Conservation (phyloP, 2,797 vertebrate species). For the Huso huso region DNA sequence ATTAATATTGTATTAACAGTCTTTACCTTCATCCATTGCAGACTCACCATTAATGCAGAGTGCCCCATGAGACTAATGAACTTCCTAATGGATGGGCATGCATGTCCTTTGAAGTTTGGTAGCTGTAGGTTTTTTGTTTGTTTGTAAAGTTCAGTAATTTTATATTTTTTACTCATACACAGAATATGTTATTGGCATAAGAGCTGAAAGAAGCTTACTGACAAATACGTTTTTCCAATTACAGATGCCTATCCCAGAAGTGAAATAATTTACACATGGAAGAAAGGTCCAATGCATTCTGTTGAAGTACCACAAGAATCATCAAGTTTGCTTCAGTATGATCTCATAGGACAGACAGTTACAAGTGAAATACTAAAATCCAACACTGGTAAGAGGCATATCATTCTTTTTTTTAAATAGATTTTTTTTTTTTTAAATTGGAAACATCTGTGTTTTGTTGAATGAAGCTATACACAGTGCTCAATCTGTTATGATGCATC, state of each 20-base stretch:
- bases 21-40: slow-evolving; percentile 28
- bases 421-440: too few relatives aligned
- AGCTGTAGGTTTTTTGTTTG: slow-evolving; percentile 58
- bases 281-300: slow-evolving; percentile 65
- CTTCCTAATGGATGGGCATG: slow-evolving; percentile 75
- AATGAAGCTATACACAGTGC: too few relatives aligned
- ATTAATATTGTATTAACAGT: too few relatives aligned
- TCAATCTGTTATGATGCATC: too few relatives aligned
- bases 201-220: not conserved
- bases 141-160: not conserved
- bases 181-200: not conserved
- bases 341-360: slow-evolving; percentile 70
- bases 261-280: slow-evolving; percentile 75
- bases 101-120: slow-evolving; percentile 73
- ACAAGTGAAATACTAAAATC: slow-evolving; percentile 68
- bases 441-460: too few relatives aligned
- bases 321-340: slow-evolving; percentile 71
- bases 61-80: slow-evolving; percentile 65
- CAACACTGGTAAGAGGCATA: slow-evolving; percentile 53
- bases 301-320: slow-evolving; percentile 71
- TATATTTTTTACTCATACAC: not conserved
- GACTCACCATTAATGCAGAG: slow-evolving; percentile 73
- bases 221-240: slow-evolving; percentile 10
- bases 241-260: slow-evolving; percentile 71
- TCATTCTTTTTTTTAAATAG: too few relatives aligned